Percentiles rank a stretch among this genome's conserved stretches.
Conservation (phyloP, 2,797 vertebrate species). For the Psittacula derbiana region DNA sequence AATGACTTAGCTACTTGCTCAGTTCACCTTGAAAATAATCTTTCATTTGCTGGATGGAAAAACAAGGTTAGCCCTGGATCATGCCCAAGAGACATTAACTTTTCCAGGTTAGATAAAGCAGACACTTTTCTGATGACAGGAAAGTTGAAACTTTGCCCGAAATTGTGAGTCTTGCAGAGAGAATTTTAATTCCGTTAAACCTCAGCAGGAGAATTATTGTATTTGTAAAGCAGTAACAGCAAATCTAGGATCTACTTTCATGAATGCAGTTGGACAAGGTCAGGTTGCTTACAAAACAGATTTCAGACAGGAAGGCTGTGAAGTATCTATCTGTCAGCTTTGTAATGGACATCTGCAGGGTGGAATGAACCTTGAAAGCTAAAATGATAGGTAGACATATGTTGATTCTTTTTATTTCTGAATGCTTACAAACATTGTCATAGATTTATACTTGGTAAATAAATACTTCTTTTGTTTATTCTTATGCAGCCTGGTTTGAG, state of each 20-base stretch:
- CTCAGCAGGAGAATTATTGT: not conserved
- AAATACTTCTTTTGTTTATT: slow-evolving; percentile 10
- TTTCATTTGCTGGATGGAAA: not conserved
- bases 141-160: slow-evolving; percentile 30
- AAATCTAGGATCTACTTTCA: not conserved
- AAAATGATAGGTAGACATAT: not conserved
- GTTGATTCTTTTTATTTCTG: not conserved
- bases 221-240: not conserved
- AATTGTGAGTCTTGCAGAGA: not conserved
- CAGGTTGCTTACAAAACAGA: not conserved
- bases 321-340: not conserved
- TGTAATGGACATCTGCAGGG: not conserved
- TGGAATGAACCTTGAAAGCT: not conserved
- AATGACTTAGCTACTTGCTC: not conserved
- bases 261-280: not conserved
- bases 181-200: slow-evolving; percentile 3
- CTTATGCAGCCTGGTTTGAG: not conserved
- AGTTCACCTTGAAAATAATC: not conserved
- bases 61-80: slow-evolving; percentile 9
- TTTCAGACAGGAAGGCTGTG: not conserved
- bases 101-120: slow-evolving; percentile 46
- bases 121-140: slow-evolving; percentile 2
- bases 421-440: not conserved
- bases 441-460: not conserved
- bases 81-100: slow-evolving; percentile 10